phyloP scores from a whole-genome alignment of 2,797 vertebrate species.

The Coranthus polyacanthus region DNA sequence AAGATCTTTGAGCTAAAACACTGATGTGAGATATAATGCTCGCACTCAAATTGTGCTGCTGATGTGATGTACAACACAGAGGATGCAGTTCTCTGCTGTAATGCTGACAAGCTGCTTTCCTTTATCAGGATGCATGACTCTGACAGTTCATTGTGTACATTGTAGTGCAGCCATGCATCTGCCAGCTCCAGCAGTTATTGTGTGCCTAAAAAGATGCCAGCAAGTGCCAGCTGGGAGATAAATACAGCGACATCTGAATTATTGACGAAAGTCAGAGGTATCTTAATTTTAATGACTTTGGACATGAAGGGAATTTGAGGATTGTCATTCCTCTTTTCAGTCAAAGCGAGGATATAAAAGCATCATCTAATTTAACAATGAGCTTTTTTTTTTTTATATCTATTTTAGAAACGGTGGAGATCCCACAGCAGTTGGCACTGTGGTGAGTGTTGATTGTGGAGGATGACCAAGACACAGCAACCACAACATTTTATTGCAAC shows the following conservation, averaged over 20 bases:
- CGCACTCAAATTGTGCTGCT: slow-evolving; percentile 30
- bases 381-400: slow-evolving; percentile 28
- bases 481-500: not conserved
- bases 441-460: slow-evolving; percentile 11
- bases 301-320: slow-evolving; percentile 55
- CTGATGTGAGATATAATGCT: slow-evolving; percentile 38
- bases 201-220: slow-evolving; percentile 68
- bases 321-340: slow-evolving; percentile 63
- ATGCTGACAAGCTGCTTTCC: slow-evolving; percentile 60
- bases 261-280: slow-evolving; percentile 72
- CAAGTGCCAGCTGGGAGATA: slow-evolving; percentile 61
- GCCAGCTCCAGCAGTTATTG: slow-evolving; percentile 65
- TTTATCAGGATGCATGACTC: slow-evolving; percentile 50
- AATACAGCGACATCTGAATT: slow-evolving; percentile 69
- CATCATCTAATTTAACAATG: slow-evolving; percentile 43
- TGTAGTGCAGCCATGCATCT: slow-evolving; percentile 75
- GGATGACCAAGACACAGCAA: slow-evolving; percentile 15
- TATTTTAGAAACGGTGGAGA: slow-evolving; percentile 30
- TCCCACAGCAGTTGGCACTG: slow-evolving; percentile 23
- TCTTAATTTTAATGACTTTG: slow-evolving; percentile 74
- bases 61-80: slow-evolving; percentile 30
- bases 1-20: slow-evolving; percentile 37
- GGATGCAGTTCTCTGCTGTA: slow-evolving; percentile 28
- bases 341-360: slow-evolving; percentile 53
- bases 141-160: slow-evolving; percentile 71